Base-by-base conservation (phyloP, 2,888 invertebrate genomes). In the Archaeoteleia sp. region DNA sequence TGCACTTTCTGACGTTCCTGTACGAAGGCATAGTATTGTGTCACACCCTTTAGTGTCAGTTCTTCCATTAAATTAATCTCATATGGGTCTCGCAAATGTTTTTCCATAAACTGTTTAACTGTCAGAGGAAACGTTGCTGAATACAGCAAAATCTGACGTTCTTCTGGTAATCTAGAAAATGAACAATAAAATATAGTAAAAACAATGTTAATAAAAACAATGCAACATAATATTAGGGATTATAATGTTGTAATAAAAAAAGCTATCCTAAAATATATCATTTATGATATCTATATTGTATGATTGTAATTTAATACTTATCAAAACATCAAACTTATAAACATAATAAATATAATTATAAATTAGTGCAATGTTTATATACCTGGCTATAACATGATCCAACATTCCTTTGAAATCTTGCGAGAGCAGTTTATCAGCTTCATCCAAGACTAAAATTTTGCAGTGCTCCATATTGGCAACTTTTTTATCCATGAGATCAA, bases 61-160 rank as follows among this genome's bases (percentile, higher is more conserved):
- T 99, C 99, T 85, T 99, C 99, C 99, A 99, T 99, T 83, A 99
- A 90, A 87, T 99, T 99, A 81, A 99, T 98, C 88, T 99, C 98
- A 86, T 98, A 98, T n/a, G 98, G 98, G 86, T 95, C 93, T 82
- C 93, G 91, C 87, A 98, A 90, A 86, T 99, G 97, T 87, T 97
- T 98, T 86, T 95, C 94, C 97, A 98, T 98, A 87, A 99, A 99
- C 85, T 97, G 94, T 87, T 98, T 97, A 34, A 99, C 98, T 78
- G 98, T 98, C 74, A 97, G 89, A 70, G 99, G 99, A 88, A 99
- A 99, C 80, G 99, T 99, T 75, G 99, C 99, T 75, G 98, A 98
- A 88, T 97, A 99, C 76, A 99, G 90, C 86, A 99, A 90, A 85
- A 99, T 97, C 88, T 99, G 99, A 86, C 98, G 92, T 88, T 96